Evolutionary conservation across 1,140 invertebrate species (phyloP).

Genomic region (Ephestia elutella): DNA sequence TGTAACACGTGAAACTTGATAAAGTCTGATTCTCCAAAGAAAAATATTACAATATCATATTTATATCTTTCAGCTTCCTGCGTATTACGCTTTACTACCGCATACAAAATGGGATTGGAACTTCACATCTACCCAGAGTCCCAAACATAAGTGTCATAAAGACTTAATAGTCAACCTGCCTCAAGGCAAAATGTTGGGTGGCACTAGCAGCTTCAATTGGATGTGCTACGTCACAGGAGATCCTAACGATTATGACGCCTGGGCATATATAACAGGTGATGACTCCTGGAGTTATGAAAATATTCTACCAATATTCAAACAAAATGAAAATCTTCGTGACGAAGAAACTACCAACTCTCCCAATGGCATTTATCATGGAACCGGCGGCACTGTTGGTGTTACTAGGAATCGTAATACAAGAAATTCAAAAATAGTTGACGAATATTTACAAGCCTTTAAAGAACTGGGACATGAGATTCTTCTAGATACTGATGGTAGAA

Average conservation of each 20-base stretch:
- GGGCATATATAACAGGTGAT: conserved; percentile 75
- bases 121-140: neutral
- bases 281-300: conserved; percentile 76
- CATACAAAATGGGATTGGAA: conserved; percentile 13
- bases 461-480: conserved; percentile 18
- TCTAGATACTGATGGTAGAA: conserved; percentile 79
- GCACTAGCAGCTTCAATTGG: conserved; percentile 81
- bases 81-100: too few relatives aligned
- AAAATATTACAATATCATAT: too few relatives aligned
- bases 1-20: too few relatives aligned
- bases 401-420: conserved; percentile 5
- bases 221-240: conserved; percentile 86
- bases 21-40: too few relatives aligned
- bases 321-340: conserved; percentile 18
- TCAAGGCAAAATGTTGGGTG: conserved; percentile 75
- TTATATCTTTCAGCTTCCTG: too few relatives aligned
- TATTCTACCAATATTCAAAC: conserved; percentile 34
- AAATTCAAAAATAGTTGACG: neutral
- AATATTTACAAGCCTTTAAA: conserved; percentile 21
- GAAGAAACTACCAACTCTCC: conserved; percentile 4
- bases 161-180: neutral
- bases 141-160: neutral
- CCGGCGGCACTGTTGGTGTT: conserved; percentile 11
- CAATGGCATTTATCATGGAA: conserved; percentile 14
- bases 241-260: conserved; percentile 80